These are phyloP conservation scores for Muscicapa striata DNA, from an alignment of 2,797 vertebrate genomes.

Conservation along the genomic window DNA sequence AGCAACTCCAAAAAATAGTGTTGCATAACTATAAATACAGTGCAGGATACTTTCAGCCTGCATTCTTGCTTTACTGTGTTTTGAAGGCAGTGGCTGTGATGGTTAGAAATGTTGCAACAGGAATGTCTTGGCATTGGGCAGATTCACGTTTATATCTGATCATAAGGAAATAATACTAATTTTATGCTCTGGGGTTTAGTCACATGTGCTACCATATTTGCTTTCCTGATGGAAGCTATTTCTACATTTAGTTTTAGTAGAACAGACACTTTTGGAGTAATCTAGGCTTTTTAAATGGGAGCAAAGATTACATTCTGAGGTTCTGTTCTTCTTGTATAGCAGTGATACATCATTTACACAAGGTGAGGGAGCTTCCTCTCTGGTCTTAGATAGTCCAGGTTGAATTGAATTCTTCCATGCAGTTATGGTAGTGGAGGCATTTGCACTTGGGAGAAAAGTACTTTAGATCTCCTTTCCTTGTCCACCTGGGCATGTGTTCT, in stretches of 20 bases:
- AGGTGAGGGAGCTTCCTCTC: neutral
- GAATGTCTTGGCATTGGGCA: neutral
- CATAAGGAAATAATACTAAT: constrained; percentile 13
- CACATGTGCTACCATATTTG: neutral
- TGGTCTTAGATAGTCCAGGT: neutral
- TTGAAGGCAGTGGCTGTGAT: neutral
- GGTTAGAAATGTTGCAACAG: constrained; percentile 43
- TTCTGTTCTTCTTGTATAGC: neutral
- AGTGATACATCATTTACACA: neutral
- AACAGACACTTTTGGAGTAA: neutral
- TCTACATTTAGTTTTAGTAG: neutral
- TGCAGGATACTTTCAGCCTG: constrained; percentile 14
- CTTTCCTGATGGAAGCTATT: neutral
- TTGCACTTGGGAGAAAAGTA: neutral
- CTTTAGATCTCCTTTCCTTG: neutral
- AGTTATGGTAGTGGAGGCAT: neutral
- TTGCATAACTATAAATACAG: constrained; percentile 49
- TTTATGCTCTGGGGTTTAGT: neutral
- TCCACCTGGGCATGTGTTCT: accelerated
- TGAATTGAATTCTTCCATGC: neutral
- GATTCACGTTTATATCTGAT: constrained; percentile 8
- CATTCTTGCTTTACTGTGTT: constrained; percentile 35
- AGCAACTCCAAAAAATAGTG: constrained; percentile 20
- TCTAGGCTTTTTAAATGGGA: neutral
- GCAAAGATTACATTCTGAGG: neutral